Evolutionary conservation across 2,797 vertebrate genomes (phyloP), one percentile per base, ranked within the genome.

Genomic region (Liparis tanakae): DNA sequence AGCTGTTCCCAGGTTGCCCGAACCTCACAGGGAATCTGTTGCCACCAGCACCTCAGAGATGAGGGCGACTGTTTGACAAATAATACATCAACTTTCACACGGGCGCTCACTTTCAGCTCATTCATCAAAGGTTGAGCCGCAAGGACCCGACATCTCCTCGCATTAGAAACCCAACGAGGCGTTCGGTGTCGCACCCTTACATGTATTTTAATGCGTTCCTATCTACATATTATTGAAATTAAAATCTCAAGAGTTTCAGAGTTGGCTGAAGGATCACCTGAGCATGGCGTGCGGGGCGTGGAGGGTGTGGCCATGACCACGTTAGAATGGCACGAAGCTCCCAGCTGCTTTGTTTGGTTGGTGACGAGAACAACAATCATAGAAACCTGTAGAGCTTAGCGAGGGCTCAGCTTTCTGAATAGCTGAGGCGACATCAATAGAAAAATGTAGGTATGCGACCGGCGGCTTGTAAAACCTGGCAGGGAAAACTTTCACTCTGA

Each of bases 41-140:
- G 74, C 56, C 81, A 83, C 77, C 84, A 78, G 79, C 74, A 83
- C 34, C 36, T 10, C 69, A 69, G 75, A 70, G 44, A 88, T 80
- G 85, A 89, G 78, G 87, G 82, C 2, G 3, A 61, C 67, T 87
- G 87, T 88, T 87, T 82, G 78, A 83, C 76, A 78, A 85, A 84
- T 48, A 85, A 76, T 69, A 74, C 1, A 48, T 67, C 44, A 76
- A 5, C 39, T 44, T 75, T 72, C 17, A 55, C 55, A n/a, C 25
- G 25, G 43, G 25, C 36, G 39, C 44, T 10, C 10, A 18, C 46
- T 3, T 30, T 3, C 20, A 39, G 36, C 9, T 9, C 33, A 43
- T 9, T 56, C 18, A 0, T 18, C 2, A 61, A 60, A 56, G 20
- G 14, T 43, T 43, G 10, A 72, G 36, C 18, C 55, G 9, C 3